Evolutionary conservation across 2,888 invertebrate genomes (phyloP), one percentile per base, ranked within the genome.

Genomic region (Pollenia amentaria): DNA sequence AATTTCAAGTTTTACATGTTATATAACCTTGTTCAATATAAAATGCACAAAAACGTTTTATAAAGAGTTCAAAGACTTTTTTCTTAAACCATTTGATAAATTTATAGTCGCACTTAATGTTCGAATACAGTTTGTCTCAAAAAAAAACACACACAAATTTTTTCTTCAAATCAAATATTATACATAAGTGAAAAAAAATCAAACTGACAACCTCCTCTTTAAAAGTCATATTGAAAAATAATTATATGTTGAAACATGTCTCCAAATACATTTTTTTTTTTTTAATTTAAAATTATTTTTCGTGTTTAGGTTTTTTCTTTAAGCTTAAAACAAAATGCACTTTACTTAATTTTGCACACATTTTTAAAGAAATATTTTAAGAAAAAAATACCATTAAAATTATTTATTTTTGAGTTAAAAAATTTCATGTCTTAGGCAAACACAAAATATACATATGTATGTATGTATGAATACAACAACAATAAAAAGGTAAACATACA

Each of bases 11-110:
- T 38, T 6, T 40, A 14, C 21, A 46, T 57, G 51, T 62, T 67
- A 64, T 11, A 82, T 57, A 79, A 86, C 86, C 82, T 86, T 83
- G 86, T 57, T 11, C 44, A 64, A 64, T 40, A 64, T 42, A 51
- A 64, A 69, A 40, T 48, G 46, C n/a, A 46, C 48, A 75, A 78
- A 67, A 82, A 76, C n/a, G 80, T 80, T 64, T 65, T 42, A 44
- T 40, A 3, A 8, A 46, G 57, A 82, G 57, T 83, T 86, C 60
- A 76, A 70, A 70, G 83, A 72, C 57, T 79, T 82, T 57, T 44
- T 44, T 16, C 12, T n/a, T 46, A 21, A 46, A 46, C 18, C 38
- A 62, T 51, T 60, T 67, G 65, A 62, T 65, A 73, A 80, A 67
- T 81, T 73, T 81, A 81, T 57, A 48, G 18, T 46, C 51, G 21